phyloP scores from a whole-genome alignment of 2,113 vertebrate species.

The Petrocephalus microphthalmus region DNA sequence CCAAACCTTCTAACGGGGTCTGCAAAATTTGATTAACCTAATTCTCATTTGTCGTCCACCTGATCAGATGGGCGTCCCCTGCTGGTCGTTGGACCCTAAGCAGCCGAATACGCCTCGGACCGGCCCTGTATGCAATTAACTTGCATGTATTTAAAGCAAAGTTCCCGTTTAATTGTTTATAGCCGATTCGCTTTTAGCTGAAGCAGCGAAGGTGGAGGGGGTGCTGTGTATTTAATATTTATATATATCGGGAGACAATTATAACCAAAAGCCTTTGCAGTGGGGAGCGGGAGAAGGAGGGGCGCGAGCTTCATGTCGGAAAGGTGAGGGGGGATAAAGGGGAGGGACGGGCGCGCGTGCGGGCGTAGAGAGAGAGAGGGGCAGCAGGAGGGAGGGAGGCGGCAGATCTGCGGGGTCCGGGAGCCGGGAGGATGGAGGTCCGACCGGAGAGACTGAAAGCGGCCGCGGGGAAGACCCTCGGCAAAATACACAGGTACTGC shows the following conservation, averaged over 20 bases:
- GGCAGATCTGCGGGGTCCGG: slow-evolving; percentile 57
- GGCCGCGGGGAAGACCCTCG: slow-evolving; percentile 61
- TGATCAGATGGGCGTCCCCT: background rate
- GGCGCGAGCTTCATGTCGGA: background rate
- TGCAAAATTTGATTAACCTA: background rate
- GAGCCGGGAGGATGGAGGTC: slow-evolving; percentile 67
- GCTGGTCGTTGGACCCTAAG: background rate
- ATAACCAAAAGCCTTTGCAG: background rate
- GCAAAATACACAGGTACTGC: slow-evolving; percentile 66
- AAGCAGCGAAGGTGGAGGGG: no score
- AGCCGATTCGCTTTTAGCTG: background rate
- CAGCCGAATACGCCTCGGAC: no score
- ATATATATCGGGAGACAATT: background rate
- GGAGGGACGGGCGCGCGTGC: slow-evolving; percentile 30
- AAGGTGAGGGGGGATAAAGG: background rate
- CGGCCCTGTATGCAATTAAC: no score
- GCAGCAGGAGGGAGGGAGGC: slow-evolving; percentile 45
- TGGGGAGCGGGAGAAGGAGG: background rate
- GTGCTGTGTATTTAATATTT: no score
- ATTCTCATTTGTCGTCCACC: background rate
- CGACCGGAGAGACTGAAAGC: slow-evolving; percentile 69
- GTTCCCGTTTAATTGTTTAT: background rate
- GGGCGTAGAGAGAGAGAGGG: slow-evolving; percentile 22
- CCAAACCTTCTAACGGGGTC: background rate
- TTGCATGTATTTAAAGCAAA: no score